These are phyloP conservation scores for Tragelaphus buxtoni DNA, from an alignment of 2,113 vertebrate genomes.

Conservation along the genomic window DNA sequence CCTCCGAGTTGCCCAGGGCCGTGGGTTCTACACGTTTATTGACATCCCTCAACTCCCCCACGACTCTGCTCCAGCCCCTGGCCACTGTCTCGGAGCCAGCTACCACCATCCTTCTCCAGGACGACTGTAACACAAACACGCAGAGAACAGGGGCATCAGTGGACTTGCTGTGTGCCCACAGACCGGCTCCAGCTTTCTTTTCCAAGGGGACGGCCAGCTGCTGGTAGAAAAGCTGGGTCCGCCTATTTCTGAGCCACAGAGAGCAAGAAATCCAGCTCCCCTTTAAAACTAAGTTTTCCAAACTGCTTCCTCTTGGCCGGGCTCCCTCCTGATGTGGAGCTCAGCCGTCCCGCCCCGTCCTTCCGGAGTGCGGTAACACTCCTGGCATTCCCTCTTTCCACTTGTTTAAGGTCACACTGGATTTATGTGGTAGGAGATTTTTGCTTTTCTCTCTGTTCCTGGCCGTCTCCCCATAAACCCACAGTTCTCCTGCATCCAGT, in stretches of 20 bases:
- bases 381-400: not conserved
- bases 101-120: slow-evolving; percentile 3
- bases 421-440: not conserved
- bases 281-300: not conserved
- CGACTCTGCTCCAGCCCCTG: not conserved
- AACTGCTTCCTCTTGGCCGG: not conserved
- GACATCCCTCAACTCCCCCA: not conserved
- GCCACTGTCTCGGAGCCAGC: slow-evolving; percentile 19
- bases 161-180: rapidly evolving
- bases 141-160: not conserved
- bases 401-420: not conserved
- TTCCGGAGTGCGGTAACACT: not conserved
- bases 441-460: not conserved
- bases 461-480: not conserved
- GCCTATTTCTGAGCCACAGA: not conserved
- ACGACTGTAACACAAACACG: not conserved
- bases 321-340: not conserved
- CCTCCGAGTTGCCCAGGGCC: not conserved
- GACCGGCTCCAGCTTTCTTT: rapidly evolving
- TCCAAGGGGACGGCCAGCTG: not conserved
- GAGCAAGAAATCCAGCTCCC: not conserved
- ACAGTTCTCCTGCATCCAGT: not conserved
- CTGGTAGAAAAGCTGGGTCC: not conserved
- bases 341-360: rapidly evolving
- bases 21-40: not conserved